A percentile compares a stretch with the other conserved stretches of the same genome.
phyloP scores from a whole-genome alignment of 1,140 invertebrate genomes.

The Macrosteles quadrilineatus region DNA sequence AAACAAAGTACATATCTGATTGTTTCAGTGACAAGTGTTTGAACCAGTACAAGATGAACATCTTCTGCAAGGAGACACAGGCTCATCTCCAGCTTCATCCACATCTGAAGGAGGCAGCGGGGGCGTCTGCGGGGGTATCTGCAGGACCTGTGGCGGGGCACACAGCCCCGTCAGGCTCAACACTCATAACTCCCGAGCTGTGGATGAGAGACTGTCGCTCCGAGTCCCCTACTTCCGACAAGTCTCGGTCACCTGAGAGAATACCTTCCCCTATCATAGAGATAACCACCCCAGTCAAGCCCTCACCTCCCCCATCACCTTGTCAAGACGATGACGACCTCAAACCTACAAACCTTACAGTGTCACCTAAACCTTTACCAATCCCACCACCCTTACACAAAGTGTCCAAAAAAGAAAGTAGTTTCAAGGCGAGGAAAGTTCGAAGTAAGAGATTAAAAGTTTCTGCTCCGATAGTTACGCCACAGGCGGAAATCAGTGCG shows the following conservation, averaged over 20 bases:
- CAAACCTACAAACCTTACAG: constrained; percentile 35
- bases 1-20: too few relatives aligned
- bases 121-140: constrained; percentile 52
- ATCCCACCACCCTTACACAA: neutral
- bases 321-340: constrained; percentile 24
- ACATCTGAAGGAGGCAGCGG: constrained; percentile 57
- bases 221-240: constrained; percentile 56
- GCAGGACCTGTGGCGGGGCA: constrained; percentile 46
- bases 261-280: constrained; percentile 42
- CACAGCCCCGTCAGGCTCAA: constrained; percentile 41
- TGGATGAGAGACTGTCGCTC: constrained; percentile 79
- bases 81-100: constrained; percentile 84
- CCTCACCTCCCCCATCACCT: constrained; percentile 50
- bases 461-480: neutral
- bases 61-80: constrained; percentile 89
- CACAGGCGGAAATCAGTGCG: constrained; percentile 1
- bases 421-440: neutral
- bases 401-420: neutral
- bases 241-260: constrained; percentile 46
- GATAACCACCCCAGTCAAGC: constrained; percentile 41
- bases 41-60: constrained; percentile 95
- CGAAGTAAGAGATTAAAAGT: constrained; percentile 2
- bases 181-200: constrained; percentile 82
- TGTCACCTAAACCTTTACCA: constrained; percentile 13
- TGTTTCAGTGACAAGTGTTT: constrained; percentile 81